These are phyloP conservation scores for Ostrea edulis DNA, from an alignment of 1,140 invertebrate genomes.

Conservation along the genomic window DNA sequence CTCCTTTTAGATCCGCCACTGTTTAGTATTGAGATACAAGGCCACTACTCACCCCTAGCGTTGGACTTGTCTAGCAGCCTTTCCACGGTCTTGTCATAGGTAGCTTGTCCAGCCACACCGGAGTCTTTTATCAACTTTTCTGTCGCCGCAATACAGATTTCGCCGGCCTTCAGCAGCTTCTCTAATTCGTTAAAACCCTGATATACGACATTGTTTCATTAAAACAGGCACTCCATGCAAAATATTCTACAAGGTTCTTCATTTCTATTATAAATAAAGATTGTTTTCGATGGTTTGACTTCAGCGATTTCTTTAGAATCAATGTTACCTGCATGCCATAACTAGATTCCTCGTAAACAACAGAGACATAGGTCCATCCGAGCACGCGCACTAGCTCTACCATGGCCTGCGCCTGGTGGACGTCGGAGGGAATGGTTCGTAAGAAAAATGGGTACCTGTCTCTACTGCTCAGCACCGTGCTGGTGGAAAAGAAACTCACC, in stretches of 20 bases:
- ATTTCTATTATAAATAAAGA: background rate
- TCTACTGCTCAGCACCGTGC: conserved; percentile 95
- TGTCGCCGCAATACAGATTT: conserved; percentile 95
- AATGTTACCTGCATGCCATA: conserved; percentile 93
- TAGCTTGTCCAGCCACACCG: conserved; percentile 91
- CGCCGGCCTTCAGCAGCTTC: conserved; percentile 87
- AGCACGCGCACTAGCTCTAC: conserved; percentile 93
- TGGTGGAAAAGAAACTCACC: conserved; percentile 98
- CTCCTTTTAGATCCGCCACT: too few relatives aligned
- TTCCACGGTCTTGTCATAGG: conserved; percentile 92
- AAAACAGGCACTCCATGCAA: too few relatives aligned
- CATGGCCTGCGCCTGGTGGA: conserved; percentile 96
- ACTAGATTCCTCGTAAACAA: conserved; percentile 97
- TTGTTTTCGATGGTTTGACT: background rate
- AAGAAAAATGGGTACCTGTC: conserved; percentile 97
- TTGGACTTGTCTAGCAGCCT: conserved; percentile 90
- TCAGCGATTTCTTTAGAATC: background rate
- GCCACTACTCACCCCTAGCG: conserved; percentile 87
- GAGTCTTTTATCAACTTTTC: conserved; percentile 97
- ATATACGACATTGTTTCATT: conserved; percentile 59
- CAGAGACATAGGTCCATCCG: conserved; percentile 95
- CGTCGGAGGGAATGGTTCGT: conserved; percentile 95
- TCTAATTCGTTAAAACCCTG: conserved; percentile 97
- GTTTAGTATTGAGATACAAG: too few relatives aligned
- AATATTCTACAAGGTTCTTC: background rate